Base-by-base conservation (phyloP, 1,140 invertebrate species). In the Tetragnatha versicolor region DNA sequence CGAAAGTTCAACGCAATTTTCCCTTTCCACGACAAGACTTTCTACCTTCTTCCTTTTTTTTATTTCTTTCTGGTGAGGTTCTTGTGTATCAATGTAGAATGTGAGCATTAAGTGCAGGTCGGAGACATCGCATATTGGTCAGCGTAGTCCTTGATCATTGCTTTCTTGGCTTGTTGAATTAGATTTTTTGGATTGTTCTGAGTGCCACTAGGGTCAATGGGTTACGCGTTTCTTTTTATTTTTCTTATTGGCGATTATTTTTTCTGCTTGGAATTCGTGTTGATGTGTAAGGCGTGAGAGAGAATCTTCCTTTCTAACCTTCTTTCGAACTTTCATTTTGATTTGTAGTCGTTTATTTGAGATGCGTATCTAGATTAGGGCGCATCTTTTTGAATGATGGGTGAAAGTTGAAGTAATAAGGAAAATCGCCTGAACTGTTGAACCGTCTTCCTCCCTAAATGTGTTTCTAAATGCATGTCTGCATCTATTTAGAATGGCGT, bases 1-100 rank as follows among this genome's bases (percentile, higher is more conserved):
- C 29, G 69, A 73, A 73, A 73, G 69, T 73, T 73, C 69, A 73
- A 73, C 33, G 39, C 55, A 33, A 51, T 39, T 53, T 37, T 51
- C 51, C 37, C 47, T 17, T 22, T n/a, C n/a, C n/a, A n/a, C n/a
- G n/a, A n/a, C n/a, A n/a, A 3, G 4, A 65, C 22, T 65, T 39
- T 31, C 39, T 65, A 65, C 42, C 39, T n/a, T 65, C 22, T 42
- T 65, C 61, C 42, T 65, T 42, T 39, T 22, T 42, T 68, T 42
- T 25, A 20, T 68, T 49, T 31, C 4, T 68, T 68, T 68, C 12
- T 33, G 29, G 29, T 68, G 17, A 9, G 7, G 39, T 42, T 9
- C 39, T 42, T 42, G 7, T 17, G 7, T 68, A 68, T 68, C 49
- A 25, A 68, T 51, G 45, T 68, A 39, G 37, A 49, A 45, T 60